Conservation (phyloP, 2,113 vertebrate genomes). For the Ranitomeya variabilis region DNA sequence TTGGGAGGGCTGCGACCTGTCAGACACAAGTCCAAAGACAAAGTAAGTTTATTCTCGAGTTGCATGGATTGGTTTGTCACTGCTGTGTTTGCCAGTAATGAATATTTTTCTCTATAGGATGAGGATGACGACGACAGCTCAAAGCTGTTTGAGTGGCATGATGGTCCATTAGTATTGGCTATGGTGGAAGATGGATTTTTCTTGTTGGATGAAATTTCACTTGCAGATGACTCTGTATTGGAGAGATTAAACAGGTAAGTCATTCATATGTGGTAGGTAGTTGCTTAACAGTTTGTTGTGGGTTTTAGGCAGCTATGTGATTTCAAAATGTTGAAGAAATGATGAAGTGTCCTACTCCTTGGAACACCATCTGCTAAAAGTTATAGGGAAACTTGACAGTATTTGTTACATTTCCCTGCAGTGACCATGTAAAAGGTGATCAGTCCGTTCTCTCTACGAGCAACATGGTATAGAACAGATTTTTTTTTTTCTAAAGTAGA, state of each 20-base stretch:
- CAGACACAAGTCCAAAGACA: conserved; percentile 76
- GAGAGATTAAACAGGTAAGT: conserved; percentile 95
- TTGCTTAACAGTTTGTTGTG: neutral
- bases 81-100: neutral
- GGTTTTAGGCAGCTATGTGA: neutral
- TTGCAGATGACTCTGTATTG: conserved; percentile 95
- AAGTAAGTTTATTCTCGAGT: conserved; percentile 68
- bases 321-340: neutral
- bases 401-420: no score
- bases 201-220: conserved; percentile 94
- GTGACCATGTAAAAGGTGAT: no score
- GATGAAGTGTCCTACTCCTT: no score
- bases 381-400: no score
- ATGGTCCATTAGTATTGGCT: conserved; percentile 91
- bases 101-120: neutral
- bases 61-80: neutral
- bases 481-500: no score
- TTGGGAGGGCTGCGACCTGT: conserved; percentile 88
- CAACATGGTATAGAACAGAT: no score
- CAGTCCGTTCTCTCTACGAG: no score
- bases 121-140: conserved; percentile 78
- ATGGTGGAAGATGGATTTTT: conserved; percentile 91
- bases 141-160: conserved; percentile 91
- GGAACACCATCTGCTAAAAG: no score
- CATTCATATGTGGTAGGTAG: neutral